Evolutionary conservation across 2,797 vertebrate genomes (phyloP).

Genomic region (Propithecus deckenii): DNA sequence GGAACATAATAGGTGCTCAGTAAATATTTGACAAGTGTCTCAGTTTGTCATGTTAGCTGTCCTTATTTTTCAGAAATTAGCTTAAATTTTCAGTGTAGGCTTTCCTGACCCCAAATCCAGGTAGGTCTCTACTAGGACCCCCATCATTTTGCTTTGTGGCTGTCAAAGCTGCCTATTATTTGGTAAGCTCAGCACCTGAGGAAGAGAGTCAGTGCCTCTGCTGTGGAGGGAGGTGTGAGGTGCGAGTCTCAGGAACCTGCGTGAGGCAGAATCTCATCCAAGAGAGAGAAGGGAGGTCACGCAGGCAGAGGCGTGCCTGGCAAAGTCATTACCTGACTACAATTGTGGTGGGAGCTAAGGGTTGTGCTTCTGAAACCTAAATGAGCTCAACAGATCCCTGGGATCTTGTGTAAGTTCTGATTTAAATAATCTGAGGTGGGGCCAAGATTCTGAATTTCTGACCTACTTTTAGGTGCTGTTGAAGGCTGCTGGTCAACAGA

Average conservation of each 20-base stretch:
- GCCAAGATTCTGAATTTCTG: neutral
- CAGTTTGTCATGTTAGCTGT: neutral
- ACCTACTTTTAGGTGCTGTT: neutral
- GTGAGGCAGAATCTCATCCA: neutral
- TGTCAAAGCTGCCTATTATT: neutral
- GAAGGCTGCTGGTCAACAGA: neutral
- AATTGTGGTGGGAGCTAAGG: neutral
- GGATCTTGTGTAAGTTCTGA: neutral
- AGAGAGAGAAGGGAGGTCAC: neutral
- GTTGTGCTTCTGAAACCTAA: neutral
- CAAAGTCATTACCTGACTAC: neutral
- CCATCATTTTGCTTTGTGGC: neutral
- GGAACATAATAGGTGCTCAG: neutral
- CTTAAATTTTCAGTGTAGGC: neutral
- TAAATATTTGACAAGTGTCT: neutral
- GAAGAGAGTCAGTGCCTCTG: neutral
- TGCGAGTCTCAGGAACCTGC: neutral
- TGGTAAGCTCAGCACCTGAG: neutral
- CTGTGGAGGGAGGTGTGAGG: neutral
- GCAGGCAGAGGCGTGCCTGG: neutral
- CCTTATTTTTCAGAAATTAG: neutral
- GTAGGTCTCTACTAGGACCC: neutral
- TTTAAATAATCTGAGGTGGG: neutral
- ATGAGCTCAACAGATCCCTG: neutral
- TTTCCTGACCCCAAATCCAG: neutral